Evolutionary conservation across 2,113 vertebrate species (phyloP).

Genomic region (Erythrocercus mccallii): DNA sequence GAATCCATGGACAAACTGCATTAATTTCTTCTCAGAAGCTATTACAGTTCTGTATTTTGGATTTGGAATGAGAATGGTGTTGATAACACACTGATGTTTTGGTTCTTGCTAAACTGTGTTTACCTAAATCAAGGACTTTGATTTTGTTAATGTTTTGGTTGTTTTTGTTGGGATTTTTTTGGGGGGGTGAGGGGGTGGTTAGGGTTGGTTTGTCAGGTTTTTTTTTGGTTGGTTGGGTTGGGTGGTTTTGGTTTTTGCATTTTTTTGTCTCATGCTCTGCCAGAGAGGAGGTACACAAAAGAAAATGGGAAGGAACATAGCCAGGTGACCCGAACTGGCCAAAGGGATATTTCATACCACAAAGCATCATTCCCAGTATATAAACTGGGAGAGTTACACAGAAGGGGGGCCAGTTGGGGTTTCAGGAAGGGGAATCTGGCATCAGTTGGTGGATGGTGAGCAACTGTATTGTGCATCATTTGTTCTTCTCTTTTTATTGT

Average conservation of each 20-base stretch:
- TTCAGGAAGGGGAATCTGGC: background rate
- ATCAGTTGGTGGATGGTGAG: accelerated
- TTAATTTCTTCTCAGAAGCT: background rate
- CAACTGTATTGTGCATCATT: background rate
- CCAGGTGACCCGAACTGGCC: background rate
- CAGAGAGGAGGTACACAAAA: background rate
- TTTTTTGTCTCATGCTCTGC: background rate
- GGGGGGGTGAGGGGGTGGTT: accelerated
- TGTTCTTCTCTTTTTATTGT: background rate
- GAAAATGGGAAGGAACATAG: background rate
- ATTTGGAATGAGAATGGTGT: background rate
- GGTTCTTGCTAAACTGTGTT: background rate
- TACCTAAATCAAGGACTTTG: background rate
- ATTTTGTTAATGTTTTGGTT: background rate
- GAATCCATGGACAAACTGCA: background rate
- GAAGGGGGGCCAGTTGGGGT: accelerated
- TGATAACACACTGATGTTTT: background rate
- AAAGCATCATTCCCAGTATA: background rate
- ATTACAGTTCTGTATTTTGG: background rate
- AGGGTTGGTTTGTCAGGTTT: too few relatives aligned
- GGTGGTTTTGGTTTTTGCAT: accelerated
- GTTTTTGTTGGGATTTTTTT: too few relatives aligned
- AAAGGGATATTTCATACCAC: background rate
- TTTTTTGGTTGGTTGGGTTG: background rate
- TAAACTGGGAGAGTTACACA: background rate